These are phyloP conservation scores for Nannoperca obscura DNA, from an alignment of 2,797 vertebrate genomes.

Conservation along the genomic window DNA sequence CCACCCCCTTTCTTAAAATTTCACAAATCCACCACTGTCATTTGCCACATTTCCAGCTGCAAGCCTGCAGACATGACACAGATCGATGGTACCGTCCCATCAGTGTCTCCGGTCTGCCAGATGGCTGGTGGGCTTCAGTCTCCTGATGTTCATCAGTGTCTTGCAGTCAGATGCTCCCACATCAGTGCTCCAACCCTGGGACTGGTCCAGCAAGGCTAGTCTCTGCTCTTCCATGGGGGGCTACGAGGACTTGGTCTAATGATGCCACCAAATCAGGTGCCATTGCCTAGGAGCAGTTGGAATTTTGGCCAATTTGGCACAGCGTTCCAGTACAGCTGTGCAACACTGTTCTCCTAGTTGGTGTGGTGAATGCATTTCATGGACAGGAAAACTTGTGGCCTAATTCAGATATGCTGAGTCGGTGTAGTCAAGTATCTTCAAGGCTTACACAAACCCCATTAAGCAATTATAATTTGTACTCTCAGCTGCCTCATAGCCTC, in stretches of 20 bases:
- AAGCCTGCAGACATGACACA: conserved; percentile 71
- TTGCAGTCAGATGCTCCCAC: conserved; percentile 79
- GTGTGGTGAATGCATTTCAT: conserved; percentile 53
- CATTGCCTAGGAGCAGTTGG: conserved; percentile 54
- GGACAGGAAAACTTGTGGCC: conserved; percentile 21
- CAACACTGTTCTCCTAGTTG: conserved; percentile 20
- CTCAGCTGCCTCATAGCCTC: conserved; percentile 13
- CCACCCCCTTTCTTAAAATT: conserved; percentile 16
- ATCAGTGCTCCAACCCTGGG: conserved; percentile 69
- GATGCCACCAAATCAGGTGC: conserved; percentile 69
- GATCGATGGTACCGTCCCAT: conserved; percentile 73
- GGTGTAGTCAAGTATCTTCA: conserved; percentile 29
- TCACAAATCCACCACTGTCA: conserved; percentile 49
- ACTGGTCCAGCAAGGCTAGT: conserved; percentile 58
- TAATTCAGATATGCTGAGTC: conserved; percentile 29
- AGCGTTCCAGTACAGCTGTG: conserved; percentile 56
- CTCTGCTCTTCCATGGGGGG: conserved; percentile 41
- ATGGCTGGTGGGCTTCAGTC: conserved; percentile 77
- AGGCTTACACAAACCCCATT: conserved; percentile 38
- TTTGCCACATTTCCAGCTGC: conserved; percentile 43
- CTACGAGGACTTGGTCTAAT: conserved; percentile 65
- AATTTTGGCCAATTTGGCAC: conserved; percentile 68
- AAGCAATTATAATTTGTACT: conserved; percentile 39
- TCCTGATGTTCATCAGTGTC: conserved; percentile 83
- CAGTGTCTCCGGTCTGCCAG: conserved; percentile 71